Evolutionary conservation across 2,113 vertebrate genomes (phyloP), one percentile per base, ranked within the genome.

Genomic region (Tychaedon coryphoeus): DNA sequence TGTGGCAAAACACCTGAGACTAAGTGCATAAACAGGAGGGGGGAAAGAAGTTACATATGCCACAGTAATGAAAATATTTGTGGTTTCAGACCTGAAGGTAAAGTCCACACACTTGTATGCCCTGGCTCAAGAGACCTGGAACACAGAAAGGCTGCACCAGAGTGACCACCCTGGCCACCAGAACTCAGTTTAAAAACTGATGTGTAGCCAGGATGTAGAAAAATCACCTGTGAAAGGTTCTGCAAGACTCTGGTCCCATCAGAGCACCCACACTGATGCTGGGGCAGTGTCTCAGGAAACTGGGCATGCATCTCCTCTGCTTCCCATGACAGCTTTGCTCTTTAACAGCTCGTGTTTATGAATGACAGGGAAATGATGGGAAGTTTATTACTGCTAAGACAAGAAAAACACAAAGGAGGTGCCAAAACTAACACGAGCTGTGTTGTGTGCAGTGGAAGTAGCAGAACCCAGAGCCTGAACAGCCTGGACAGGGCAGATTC

Each of bases 401-500:
- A 54, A 48, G 43, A 36, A 33, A 56, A 62, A 86, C 12, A 92
- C 43, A 60, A 36, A 58, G 51, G 9, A 57, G 45, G 40, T 56
- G 73, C 57, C 77, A 87, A 65, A 78, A 81, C 6, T 11, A 79
- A 34, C 38, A 50, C 0, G 0, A 86, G 36, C 10, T 62, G 19
- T 43, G 42, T 14, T 45, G 45, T 29, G 69, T 51, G 81, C 76
- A 66, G 4, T 13, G 19, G 34, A 57, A 83, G 77, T 4, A 72
- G 74, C 77, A 79, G 43, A 93, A 33, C 58, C 54, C 36, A 0
- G 11, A 40, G 51, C 5, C 62, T 34, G 40, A 54, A 3, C 6
- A 47, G 85, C 51, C 28, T 0, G 2, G 58, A 22, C 61, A 45
- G 73, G 48, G 61, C 0, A 0, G 29, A 14, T 17, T 74, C 0